Conservation (phyloP, 2,113 vertebrate species). For the Uropsilus gracilis region DNA sequence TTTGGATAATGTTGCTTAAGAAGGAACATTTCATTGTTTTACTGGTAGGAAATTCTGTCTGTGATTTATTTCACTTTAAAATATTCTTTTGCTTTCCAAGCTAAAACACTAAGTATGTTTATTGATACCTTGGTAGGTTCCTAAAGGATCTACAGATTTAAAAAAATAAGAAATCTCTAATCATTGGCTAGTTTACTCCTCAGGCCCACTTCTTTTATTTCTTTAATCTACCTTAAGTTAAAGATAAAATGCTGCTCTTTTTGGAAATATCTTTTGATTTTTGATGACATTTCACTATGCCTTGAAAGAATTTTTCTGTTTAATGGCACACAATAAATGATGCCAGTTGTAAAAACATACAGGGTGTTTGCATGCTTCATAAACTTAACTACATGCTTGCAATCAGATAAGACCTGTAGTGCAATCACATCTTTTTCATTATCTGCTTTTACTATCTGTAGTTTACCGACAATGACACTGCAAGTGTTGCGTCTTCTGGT, state of each 20-base stretch:
- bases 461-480: conserved; percentile 89
- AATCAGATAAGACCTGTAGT: background rate
- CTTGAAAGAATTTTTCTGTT: background rate
- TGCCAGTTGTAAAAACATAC: background rate
- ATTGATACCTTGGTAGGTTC: background rate
- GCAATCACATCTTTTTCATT: conserved; percentile 22
- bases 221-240: conserved; percentile 22
- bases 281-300: background rate
- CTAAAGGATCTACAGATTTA: background rate
- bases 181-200: background rate
- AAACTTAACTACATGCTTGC: background rate
- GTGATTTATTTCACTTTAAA: conserved; percentile 36
- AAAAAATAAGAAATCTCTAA: background rate
- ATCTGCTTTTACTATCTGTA: conserved; percentile 80
- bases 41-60: conserved; percentile 53
- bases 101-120: conserved; percentile 37
- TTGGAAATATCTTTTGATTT: background rate
- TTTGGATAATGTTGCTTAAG: background rate
- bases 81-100: background rate
- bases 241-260: background rate
- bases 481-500: conserved; percentile 89
- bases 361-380: background rate
- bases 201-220: background rate
- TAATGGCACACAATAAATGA: background rate
- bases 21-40: background rate